Evolutionary conservation across 1,140 invertebrate genomes (phyloP).

Genomic region (Antheraea pernyi): DNA sequence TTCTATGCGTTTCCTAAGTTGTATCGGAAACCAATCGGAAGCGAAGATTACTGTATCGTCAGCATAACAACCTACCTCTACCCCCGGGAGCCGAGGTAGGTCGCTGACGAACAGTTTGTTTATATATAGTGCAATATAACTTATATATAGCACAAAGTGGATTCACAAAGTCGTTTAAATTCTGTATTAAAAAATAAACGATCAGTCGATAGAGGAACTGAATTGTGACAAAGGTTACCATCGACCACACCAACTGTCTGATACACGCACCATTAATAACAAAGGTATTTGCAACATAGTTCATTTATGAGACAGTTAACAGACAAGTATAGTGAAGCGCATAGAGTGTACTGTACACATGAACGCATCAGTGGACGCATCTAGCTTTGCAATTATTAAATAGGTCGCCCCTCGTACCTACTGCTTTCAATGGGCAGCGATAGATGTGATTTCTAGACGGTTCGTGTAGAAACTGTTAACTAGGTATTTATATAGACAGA

Average conservation of each 20-base stretch:
- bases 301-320: slow-evolving; percentile 1
- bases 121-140: too few species aligned
- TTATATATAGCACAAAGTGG: too few species aligned
- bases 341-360: slow-evolving; percentile 26
- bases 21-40: too few species aligned
- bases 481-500: background rate
- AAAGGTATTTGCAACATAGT: background rate
- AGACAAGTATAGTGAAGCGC: background rate
- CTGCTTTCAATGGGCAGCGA: background rate
- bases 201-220: background rate
- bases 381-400: slow-evolving; percentile 41
- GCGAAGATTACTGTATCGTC: too few species aligned
- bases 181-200: too few species aligned
- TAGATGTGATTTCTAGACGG: background rate
- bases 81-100: too few species aligned
- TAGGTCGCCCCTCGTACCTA: slow-evolving; percentile 32
- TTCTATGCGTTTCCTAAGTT: too few species aligned
- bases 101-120: too few species aligned
- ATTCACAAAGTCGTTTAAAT: too few species aligned
- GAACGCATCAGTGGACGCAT: slow-evolving; percentile 35
- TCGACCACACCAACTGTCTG: background rate
- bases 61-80: too few species aligned
- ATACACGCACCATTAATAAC: background rate
- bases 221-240: background rate
- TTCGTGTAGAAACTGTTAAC: background rate